Percentiles rank a stretch among this genome's conserved stretches.
These are phyloP conservation scores for Vulpes ferrilata DNA, from an alignment of 2,113 vertebrate species.

Conservation along the genomic window DNA sequence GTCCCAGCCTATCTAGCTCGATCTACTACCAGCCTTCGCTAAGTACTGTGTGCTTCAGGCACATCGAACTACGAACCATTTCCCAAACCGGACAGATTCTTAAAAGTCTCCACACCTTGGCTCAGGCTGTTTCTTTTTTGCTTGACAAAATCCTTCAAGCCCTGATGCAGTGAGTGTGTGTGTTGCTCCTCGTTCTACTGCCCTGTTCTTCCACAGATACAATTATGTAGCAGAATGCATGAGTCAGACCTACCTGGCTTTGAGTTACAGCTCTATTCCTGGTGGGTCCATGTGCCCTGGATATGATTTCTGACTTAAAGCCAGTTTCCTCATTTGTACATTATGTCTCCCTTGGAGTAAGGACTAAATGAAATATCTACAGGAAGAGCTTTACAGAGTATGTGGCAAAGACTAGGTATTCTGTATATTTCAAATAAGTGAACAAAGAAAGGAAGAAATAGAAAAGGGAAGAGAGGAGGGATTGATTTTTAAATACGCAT, in stretches of 20 bases:
- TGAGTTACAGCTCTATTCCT: not conserved
- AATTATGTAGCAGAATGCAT: not conserved
- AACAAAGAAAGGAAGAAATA: slow-evolving; percentile 18
- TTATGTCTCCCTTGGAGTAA: not conserved
- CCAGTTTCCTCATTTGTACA: not conserved
- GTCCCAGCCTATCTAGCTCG: not conserved
- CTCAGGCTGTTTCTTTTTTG: not conserved
- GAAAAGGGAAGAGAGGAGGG: not conserved
- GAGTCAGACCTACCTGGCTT: not conserved
- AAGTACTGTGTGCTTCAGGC: not conserved
- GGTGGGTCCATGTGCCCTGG: not conserved
- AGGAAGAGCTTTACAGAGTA: not conserved
- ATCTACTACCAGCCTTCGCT: not conserved
- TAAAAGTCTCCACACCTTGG: not conserved
- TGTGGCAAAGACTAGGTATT: not conserved
- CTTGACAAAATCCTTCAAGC: not conserved
- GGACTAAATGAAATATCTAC: not conserved
- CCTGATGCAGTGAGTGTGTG: not conserved
- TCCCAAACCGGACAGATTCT: not conserved
- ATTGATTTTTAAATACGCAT: slow-evolving; percentile 14
- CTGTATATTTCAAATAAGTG: slow-evolving; percentile 27
- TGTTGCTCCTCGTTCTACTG: not conserved
- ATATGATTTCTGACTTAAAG: not conserved
- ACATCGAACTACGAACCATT: not conserved
- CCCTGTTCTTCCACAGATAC: not conserved